Conservation (phyloP, 1,140 invertebrate genomes). For the Cataglyphis hispanica region DNA sequence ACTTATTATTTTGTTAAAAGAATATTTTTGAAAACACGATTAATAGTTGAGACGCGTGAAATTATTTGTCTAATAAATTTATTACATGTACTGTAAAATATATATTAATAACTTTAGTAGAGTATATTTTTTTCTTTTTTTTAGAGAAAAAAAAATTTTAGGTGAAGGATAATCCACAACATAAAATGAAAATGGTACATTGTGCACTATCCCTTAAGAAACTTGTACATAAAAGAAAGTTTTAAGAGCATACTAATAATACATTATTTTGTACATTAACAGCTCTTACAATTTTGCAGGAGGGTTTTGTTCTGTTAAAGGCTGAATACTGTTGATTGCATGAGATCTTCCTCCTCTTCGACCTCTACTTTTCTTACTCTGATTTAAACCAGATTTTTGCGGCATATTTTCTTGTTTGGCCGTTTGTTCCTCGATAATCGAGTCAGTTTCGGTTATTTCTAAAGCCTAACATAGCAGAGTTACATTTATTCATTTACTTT, state of each 20-base stretch:
- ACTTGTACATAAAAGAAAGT: neutral
- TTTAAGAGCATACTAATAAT: slow-evolving; percentile 10
- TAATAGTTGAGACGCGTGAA: slow-evolving; percentile 46
- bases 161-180: neutral
- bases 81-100: slow-evolving; percentile 34
- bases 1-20: slow-evolving; percentile 24
- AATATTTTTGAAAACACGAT: slow-evolving; percentile 43
- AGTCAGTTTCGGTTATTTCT: slow-evolving; percentile 86
- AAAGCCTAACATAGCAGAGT: slow-evolving; percentile 80
- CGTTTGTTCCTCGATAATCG: slow-evolving; percentile 86
- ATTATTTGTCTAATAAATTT: slow-evolving; percentile 67
- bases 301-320: slow-evolving; percentile 86
- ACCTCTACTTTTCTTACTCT: slow-evolving; percentile 85
- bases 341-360: slow-evolving; percentile 86
- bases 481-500: neutral
- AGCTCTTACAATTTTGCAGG: slow-evolving; percentile 79
- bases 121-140: slow-evolving; percentile 11
- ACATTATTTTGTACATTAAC: slow-evolving; percentile 58
- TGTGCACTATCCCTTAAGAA: slow-evolving; percentile 38
- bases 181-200: neutral
- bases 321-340: slow-evolving; percentile 82
- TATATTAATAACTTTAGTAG: slow-evolving; percentile 26
- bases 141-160: slow-evolving; percentile 15
- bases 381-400: slow-evolving; percentile 81
- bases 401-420: slow-evolving; percentile 88